Conservation (phyloP, 2,113 vertebrate genomes). For the Scopus umbretta region DNA sequence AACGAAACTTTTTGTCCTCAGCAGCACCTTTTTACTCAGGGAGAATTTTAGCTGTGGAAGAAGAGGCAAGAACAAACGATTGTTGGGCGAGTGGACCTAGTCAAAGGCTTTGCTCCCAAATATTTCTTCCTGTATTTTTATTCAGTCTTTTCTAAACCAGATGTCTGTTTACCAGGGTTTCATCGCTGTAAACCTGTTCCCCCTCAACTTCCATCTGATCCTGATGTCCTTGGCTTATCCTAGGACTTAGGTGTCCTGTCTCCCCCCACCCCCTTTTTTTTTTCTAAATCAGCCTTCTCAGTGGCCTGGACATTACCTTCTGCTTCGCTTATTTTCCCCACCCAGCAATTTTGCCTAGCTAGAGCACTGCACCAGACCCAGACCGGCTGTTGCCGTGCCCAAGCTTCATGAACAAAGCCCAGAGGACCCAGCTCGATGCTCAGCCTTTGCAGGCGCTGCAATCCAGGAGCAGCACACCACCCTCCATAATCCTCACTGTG, state of each 20-base stretch:
- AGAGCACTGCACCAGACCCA: background rate
- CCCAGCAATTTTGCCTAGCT: background rate
- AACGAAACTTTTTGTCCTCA: background rate
- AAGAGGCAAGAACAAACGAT: background rate
- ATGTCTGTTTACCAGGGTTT: background rate
- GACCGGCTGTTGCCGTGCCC: fast-evolving
- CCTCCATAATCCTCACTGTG: background rate
- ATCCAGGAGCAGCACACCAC: background rate
- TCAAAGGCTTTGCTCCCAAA: background rate
- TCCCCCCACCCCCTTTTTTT: fast-evolving
- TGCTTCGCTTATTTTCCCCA: background rate
- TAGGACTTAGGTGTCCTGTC: background rate
- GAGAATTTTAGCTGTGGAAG: background rate
- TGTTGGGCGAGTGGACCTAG: background rate
- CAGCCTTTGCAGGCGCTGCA: background rate
- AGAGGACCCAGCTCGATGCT: background rate
- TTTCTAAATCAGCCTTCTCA: background rate
- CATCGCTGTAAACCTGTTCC: background rate
- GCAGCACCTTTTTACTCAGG: background rate
- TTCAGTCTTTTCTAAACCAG: background rate
- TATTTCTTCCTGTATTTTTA: background rate
- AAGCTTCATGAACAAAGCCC: background rate
- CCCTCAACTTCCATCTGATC: background rate
- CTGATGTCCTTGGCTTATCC: background rate
- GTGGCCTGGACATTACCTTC: background rate